Percentiles rank a stretch among this genome's conserved stretches.
Evolutionary conservation across 2,888 invertebrate genomes (phyloP).

Genomic region (Drosophila helvetica): DNA sequence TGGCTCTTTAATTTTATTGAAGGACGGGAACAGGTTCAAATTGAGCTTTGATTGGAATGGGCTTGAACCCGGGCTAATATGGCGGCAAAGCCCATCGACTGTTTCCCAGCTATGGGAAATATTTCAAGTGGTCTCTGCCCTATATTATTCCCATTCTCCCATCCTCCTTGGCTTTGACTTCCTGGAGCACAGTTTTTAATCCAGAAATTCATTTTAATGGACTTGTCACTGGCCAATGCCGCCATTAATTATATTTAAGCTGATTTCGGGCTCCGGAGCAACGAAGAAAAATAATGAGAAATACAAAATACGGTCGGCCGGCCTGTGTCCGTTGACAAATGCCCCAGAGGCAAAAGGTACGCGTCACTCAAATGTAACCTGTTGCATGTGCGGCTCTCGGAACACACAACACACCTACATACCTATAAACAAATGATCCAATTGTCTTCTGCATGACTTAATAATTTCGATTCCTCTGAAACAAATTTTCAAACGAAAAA

Average conservation of each 20-base stretch:
- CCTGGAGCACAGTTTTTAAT: neutral
- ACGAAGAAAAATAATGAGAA: conserved; percentile 25
- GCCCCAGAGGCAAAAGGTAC: conserved; percentile 29
- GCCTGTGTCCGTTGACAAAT: conserved; percentile 62
- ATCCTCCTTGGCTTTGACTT: neutral
- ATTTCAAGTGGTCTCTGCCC: neutral
- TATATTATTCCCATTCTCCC: too few relatives aligned
- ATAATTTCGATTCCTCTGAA: conserved; percentile 60
- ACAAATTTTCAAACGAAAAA: conserved; percentile 64
- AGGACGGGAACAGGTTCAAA: conserved; percentile 62
- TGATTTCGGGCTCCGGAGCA: conserved; percentile 59
- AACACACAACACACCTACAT: conserved; percentile 59
- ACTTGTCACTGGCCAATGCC: conserved; percentile 80
- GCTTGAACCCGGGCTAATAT: conserved; percentile 30
- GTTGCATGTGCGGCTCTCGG: conserved; percentile 60
- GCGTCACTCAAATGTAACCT: conserved; percentile 69
- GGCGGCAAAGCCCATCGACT: conserved; percentile 4
- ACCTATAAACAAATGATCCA: conserved; percentile 74
- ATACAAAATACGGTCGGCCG: conserved; percentile 38
- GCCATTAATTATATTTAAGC: conserved; percentile 81
- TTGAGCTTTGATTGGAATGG: conserved; percentile 32
- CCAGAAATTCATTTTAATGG: conserved; percentile 72
- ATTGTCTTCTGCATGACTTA: conserved; percentile 80
- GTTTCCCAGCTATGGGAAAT: conserved; percentile 2
- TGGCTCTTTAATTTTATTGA: conserved; percentile 48